Evolutionary conservation across 2,113 vertebrate genomes (phyloP), one percentile per base, ranked within the genome.

Genomic region (Pipa parva): DNA sequence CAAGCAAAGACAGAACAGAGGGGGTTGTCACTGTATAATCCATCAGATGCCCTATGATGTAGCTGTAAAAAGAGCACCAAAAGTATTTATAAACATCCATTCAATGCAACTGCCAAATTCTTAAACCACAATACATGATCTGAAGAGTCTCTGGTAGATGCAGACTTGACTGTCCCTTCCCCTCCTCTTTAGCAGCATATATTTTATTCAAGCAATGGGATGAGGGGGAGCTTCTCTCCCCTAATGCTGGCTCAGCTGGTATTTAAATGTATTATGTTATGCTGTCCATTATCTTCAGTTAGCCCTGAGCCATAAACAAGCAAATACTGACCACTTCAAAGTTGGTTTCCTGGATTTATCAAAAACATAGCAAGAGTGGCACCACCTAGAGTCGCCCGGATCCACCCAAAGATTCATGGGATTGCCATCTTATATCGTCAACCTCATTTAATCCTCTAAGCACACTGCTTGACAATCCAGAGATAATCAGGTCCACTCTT

Each of bases 181-280:
- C 21, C 46, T 26, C 22, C 33, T 69, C 18, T 70, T 42, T 70
- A 70, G 66, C 66, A 70, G 66, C 66, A 61, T 31, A 61, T 51
- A 39, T 59, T 11, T 50, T 61, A 52, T 61, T 69, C 57, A 59
- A 66, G 27, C 63, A 59, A 67, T 50, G 54, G 21, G 11, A 13
- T 3, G 15, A 21, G 42, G 37, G 20, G 37, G 5, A 56, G 18
- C 31, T 17, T 45, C 17, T 21, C 18, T 8, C 21, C 24, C 15
- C 27, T 13, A 31, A 21, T 24, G 25, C 20, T 54, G 58, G 57
- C 48, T 70, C 56, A 51, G 65, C 36, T 68, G 25, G 7, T 22
- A 20, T 13, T 20, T 25, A 24, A 59, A 59, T 11, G 21, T 18
- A 60, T 39, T 5, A 20, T 20, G 17, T 22, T 18, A 25, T 17